Evolutionary conservation across 2,113 vertebrate genomes (phyloP).

Genomic region (Platanista minor): DNA sequence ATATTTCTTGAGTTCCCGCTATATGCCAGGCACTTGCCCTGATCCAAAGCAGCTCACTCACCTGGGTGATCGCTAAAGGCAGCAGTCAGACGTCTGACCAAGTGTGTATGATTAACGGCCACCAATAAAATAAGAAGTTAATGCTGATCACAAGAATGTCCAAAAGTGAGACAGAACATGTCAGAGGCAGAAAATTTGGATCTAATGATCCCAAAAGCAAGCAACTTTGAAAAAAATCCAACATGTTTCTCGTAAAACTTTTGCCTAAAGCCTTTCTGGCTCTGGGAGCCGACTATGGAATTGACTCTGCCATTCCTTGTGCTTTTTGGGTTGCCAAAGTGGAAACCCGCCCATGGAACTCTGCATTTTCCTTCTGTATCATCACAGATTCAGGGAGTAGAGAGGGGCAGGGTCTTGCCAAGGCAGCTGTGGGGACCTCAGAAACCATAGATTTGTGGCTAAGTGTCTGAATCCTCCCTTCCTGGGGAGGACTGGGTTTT

Average conservation of each 20-base stretch:
- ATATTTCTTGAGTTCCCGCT: not conserved
- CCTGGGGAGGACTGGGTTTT: not conserved
- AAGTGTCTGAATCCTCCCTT: not conserved
- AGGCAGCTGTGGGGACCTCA: not conserved
- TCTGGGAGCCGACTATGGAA: not conserved
- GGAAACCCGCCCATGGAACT: not conserved
- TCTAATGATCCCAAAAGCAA: not conserved
- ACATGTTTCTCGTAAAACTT: not conserved
- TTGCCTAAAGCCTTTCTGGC: not conserved
- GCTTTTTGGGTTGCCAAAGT: not conserved
- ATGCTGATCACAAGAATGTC: not conserved
- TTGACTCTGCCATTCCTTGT: not conserved
- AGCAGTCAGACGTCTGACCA: not conserved
- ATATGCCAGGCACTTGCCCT: not conserved
- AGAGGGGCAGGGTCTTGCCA: not conserved
- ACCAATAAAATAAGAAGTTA: constrained; percentile 9
- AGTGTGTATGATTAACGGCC: not conserved
- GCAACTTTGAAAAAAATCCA: not conserved
- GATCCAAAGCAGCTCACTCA: not conserved
- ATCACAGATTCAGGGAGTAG: not conserved
- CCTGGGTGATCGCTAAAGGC: not conserved
- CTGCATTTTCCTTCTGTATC: not conserved
- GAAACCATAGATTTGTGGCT: not conserved
- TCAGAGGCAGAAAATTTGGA: not conserved
- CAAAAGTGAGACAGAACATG: not conserved